Base-by-base conservation (phyloP, 2,797 vertebrate genomes). In the Fundulus diaphanus region DNA sequence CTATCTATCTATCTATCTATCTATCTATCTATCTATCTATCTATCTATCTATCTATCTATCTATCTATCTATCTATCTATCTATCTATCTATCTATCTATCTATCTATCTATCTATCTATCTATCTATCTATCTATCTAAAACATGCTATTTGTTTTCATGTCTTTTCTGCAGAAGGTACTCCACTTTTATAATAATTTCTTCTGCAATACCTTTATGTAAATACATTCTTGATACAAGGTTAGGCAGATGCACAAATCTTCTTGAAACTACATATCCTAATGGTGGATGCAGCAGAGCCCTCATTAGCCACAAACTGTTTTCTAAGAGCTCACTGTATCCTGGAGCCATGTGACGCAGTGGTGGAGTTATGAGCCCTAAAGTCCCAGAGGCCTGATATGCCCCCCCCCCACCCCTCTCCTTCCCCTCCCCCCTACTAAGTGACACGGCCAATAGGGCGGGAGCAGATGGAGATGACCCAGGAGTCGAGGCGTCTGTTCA, bases 401-500 rank as follows among this genome's bases (percentile, higher is more conserved):
- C 73, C 74, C 76, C 68, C 67, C 77, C 70, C 76, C 76, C n/a
- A n/a, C 73, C 74, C 76, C 68, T 68, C 77, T 68, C 76, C 76
- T 63, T 63, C 74, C 77, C 74, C 79, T 52, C 70, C 70, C 78
- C 74, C 72, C 73, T 56, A 73, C 80, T 46, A 77, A 52, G 78
- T 75, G 70, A 78, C 82, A 75, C 57, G 63, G 75, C 86, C 74
- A 72, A 61, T 74, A 56, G 81, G 87, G 85, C 52, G 74, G 89
- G 81, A 89, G 82, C 87, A 91, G 84, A 89, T 87, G 90, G 79
- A 83, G 84, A 79, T 89, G 85, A 88, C 90, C 89, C 84, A 78
- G 81, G 84, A 90, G 88, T 71, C 85, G 68, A 80, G 72, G 65
- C 72, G 56, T 84, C 88, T 85, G 83, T 77, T 86, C 72, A 80